These are phyloP conservation scores for Pachyrhynchus sulphureomaculatus DNA, from an alignment of 1,140 invertebrate genomes.

Conservation along the genomic window DNA sequence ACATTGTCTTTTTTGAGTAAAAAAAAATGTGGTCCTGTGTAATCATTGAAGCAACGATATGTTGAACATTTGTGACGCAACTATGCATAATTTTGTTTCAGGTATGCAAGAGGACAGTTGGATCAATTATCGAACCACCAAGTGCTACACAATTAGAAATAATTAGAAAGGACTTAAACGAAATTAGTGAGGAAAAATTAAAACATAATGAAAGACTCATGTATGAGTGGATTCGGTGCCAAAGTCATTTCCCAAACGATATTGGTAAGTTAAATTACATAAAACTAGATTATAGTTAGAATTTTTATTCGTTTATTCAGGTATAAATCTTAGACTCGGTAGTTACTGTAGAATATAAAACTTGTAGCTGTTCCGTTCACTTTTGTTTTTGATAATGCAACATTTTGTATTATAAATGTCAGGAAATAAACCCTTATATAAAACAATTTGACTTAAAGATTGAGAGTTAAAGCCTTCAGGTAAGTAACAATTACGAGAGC, in stretches of 20 bases:
- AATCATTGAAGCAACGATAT: neutral
- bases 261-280: slow-evolving; percentile 31
- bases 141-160: slow-evolving; percentile 8
- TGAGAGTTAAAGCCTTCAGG: too few relatives aligned
- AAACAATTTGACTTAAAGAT: too few relatives aligned
- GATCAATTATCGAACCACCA: slow-evolving; percentile 1
- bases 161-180: slow-evolving; percentile 29
- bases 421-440: too few relatives aligned
- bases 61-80: neutral
- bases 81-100: neutral
- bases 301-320: too few relatives aligned
- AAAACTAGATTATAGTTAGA: too few relatives aligned
- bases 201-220: slow-evolving; percentile 32
- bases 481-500: too few relatives aligned
- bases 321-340: too few relatives aligned
- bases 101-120: neutral
- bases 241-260: slow-evolving; percentile 39
- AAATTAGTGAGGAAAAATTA: slow-evolving; percentile 25
- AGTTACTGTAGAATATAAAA: too few relatives aligned
- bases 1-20: too few relatives aligned
- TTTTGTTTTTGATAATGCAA: too few relatives aligned
- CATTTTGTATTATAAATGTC: too few relatives aligned
- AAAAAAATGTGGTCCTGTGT: neutral
- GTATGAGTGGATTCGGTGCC: slow-evolving; percentile 35
- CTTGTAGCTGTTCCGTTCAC: too few relatives aligned